Evolutionary conservation across 2,888 invertebrate genomes (phyloP).

Genomic region (Lymantria dispar): DNA sequence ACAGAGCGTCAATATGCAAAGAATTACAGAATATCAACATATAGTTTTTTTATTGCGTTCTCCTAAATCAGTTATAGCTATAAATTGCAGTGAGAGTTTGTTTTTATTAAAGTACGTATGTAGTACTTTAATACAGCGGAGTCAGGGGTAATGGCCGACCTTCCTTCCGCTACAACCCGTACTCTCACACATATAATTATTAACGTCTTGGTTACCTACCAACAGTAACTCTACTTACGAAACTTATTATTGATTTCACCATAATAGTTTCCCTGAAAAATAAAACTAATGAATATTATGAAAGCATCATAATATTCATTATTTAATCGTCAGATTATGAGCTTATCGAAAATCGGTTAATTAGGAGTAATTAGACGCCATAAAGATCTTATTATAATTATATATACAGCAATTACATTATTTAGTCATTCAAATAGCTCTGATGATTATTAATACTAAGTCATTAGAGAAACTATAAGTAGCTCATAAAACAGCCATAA

Average conservation of each 20-base stretch:
- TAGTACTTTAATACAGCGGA: conserved; percentile 18
- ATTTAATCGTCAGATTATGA: background rate
- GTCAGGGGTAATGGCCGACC: conserved; percentile 63
- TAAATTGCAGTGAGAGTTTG: conserved; percentile 37
- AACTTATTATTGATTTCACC: background rate
- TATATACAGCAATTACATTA: no score
- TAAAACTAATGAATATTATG: background rate
- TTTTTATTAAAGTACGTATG: conserved; percentile 31
- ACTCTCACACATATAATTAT: conserved; percentile 33
- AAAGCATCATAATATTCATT: background rate
- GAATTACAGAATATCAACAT: no score
- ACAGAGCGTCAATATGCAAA: no score
- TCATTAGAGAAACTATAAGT: background rate
- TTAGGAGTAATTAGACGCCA: background rate
- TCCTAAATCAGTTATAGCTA: background rate
- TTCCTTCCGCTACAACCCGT: conserved; percentile 56
- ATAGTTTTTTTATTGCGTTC: background rate
- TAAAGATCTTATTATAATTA: background rate
- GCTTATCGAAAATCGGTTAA: background rate
- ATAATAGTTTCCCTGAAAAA: background rate
- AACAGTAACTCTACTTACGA: background rate
- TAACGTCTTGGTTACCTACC: background rate
- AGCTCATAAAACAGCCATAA: conserved; percentile 9
- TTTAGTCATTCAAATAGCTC: background rate
- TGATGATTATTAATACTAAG: background rate